phyloP scores from a whole-genome alignment of 2,113 vertebrate genomes.

The Chlamydotis undulata region DNA sequence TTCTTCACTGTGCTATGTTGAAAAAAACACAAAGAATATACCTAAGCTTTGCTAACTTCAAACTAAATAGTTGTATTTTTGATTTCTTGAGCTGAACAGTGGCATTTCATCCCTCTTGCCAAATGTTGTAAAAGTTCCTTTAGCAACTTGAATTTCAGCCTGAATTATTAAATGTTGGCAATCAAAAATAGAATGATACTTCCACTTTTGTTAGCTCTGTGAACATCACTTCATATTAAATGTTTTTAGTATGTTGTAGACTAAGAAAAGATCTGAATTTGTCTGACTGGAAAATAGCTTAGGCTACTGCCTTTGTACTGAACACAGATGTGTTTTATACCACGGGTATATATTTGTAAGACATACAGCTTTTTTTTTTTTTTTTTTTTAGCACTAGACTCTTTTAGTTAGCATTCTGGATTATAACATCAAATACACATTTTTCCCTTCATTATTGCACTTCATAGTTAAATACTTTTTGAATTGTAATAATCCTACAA shows the following conservation, averaged over 20 bases:
- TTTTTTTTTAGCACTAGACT: neutral
- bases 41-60: neutral
- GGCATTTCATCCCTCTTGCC: constrained; percentile 44
- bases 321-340: constrained; percentile 8
- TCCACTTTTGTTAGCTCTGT: constrained; percentile 1
- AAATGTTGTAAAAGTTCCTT: constrained; percentile 41
- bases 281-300: constrained; percentile 48
- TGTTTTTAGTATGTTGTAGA: constrained; percentile 38
- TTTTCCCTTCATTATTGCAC: neutral
- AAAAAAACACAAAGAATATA: constrained; percentile 17
- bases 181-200: constrained; percentile 35
- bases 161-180: constrained; percentile 26
- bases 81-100: constrained; percentile 43
- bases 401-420: neutral
- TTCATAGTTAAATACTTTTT: neutral
- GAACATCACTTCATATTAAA: neutral
- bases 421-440: neutral
- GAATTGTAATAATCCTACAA: neutral
- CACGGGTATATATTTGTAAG: neutral
- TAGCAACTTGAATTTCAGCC: constrained; percentile 39
- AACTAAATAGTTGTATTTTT: constrained; percentile 3
- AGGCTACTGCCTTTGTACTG: constrained; percentile 10
- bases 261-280: constrained; percentile 27
- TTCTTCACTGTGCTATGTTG: neutral
- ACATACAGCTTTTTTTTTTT: neutral